Evolutionary conservation across 2,797 vertebrate species (phyloP).

Genomic region (Typhlichthys eigenmanni): DNA sequence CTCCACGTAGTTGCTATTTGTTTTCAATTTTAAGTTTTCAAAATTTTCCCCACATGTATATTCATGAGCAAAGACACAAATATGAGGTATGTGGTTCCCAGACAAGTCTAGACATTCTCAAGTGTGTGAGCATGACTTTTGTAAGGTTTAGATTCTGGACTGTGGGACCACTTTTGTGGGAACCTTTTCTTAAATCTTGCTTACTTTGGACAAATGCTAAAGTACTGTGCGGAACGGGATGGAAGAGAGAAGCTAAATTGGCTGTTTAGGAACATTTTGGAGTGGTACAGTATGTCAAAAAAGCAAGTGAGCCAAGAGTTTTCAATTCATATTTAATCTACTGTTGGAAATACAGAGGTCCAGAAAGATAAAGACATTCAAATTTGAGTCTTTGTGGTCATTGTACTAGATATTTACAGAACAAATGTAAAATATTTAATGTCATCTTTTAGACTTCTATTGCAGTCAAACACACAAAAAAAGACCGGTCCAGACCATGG

Average conservation of each 20-base stretch:
- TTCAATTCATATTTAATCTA: too few relatives aligned
- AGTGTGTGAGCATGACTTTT: neutral
- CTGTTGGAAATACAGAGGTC: too few relatives aligned
- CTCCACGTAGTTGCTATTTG: slow-evolving; percentile 9
- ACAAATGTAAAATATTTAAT: too few relatives aligned
- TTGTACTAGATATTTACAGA: too few relatives aligned
- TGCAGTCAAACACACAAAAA: too few relatives aligned
- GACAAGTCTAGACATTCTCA: neutral
- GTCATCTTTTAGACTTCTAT: too few relatives aligned
- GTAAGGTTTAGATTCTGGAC: neutral
- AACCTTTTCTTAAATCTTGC: slow-evolving; percentile 11
- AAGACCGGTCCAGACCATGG: too few relatives aligned
- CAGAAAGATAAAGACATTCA: too few relatives aligned
- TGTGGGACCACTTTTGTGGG: neutral
- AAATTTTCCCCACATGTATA: slow-evolving; percentile 18
- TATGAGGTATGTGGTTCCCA: neutral
- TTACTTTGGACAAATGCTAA: slow-evolving; percentile 32
- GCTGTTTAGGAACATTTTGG: slow-evolving; percentile 28
- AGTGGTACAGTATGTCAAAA: slow-evolving; percentile 10
- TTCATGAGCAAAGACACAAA: slow-evolving; percentile 15
- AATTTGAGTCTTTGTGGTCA: too few relatives aligned
- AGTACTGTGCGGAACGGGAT: slow-evolving; percentile 59
- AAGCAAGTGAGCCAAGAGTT: neutral
- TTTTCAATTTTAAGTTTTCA: slow-evolving; percentile 1
- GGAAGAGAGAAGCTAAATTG: neutral